Evolutionary conservation across 2,888 invertebrate species (phyloP).

Genomic region (Orthonevra nobilis): DNA sequence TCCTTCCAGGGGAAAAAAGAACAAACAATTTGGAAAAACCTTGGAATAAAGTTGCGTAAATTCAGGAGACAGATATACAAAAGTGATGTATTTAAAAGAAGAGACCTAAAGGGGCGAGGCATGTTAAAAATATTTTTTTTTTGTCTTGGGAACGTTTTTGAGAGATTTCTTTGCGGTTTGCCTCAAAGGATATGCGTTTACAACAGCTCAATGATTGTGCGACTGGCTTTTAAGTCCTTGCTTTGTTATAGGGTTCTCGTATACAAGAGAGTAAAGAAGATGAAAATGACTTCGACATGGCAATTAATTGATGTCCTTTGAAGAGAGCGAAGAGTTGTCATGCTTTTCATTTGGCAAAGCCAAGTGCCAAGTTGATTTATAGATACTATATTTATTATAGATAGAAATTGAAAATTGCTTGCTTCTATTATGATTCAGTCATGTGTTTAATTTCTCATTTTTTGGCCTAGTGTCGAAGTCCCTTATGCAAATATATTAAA

Average conservation of each 20-base stretch:
- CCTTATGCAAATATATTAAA: no score
- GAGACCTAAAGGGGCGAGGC: slow-evolving; percentile 18
- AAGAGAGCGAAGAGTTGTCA: not conserved
- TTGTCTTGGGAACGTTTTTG: slow-evolving; percentile 43
- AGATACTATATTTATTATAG: no score
- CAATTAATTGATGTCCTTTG: slow-evolving; percentile 26
- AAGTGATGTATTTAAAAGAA: slow-evolving; percentile 30
- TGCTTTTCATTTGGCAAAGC: not conserved
- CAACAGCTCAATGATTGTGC: slow-evolving; percentile 33
- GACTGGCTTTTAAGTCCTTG: slow-evolving; percentile 46
- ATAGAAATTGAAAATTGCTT: no score
- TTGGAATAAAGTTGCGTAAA: slow-evolving; percentile 29
- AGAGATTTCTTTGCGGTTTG: slow-evolving; percentile 47
- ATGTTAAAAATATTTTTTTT: slow-evolving; percentile 28
- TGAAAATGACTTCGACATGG: not conserved
- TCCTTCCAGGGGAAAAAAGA: not conserved
- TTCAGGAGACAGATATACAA: slow-evolving; percentile 17
- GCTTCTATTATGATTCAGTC: no score
- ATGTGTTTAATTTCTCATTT: no score
- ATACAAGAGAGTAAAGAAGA: no score
- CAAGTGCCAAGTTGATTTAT: no score
- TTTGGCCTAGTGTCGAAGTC: no score
- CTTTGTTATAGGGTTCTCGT: slow-evolving; percentile 20
- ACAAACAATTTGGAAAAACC: slow-evolving; percentile 9
- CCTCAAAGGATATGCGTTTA: slow-evolving; percentile 37